These are phyloP conservation scores for Fratercula arctica DNA, from an alignment of 2,797 vertebrate species.

Conservation along the genomic window DNA sequence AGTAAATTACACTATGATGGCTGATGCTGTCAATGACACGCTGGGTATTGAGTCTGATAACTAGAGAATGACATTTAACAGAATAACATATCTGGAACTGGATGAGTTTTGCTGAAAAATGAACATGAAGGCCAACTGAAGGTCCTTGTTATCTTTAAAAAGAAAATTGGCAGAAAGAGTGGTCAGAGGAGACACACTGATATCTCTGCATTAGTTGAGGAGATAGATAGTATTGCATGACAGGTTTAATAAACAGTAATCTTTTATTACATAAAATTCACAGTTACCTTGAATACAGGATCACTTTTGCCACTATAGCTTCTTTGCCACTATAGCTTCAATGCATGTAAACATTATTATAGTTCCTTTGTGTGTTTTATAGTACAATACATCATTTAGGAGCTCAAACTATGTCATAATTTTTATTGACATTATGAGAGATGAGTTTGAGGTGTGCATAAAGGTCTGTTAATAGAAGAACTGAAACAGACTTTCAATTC, in stretches of 20 bases:
- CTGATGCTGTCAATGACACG: constrained; percentile 27
- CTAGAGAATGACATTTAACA: constrained; percentile 24
- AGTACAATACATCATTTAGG: neutral
- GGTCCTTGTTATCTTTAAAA: constrained; percentile 11
- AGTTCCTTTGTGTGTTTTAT: neutral
- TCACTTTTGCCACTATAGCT: neutral
- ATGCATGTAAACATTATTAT: neutral
- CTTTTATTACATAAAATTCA: neutral
- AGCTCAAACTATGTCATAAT: neutral
- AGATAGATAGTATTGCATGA: neutral
- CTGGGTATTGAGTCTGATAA: constrained; percentile 3
- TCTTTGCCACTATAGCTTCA: neutral
- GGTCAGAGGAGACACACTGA: neutral
- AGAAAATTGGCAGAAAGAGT: neutral
- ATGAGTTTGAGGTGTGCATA: neutral
- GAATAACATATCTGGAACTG: neutral
- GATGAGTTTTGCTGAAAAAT: constrained; percentile 31
- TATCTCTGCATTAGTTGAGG: neutral
- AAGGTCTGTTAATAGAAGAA: neutral
- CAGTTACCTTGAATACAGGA: neutral
- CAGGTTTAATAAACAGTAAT: constrained; percentile 9
- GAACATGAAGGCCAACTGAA: neutral
- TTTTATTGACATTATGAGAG: neutral
- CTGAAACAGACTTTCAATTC: neutral
- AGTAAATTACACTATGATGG: constrained; percentile 20